Evolutionary conservation across 2,113 vertebrate species (phyloP).

Genomic region (Mesitornis unicolor): DNA sequence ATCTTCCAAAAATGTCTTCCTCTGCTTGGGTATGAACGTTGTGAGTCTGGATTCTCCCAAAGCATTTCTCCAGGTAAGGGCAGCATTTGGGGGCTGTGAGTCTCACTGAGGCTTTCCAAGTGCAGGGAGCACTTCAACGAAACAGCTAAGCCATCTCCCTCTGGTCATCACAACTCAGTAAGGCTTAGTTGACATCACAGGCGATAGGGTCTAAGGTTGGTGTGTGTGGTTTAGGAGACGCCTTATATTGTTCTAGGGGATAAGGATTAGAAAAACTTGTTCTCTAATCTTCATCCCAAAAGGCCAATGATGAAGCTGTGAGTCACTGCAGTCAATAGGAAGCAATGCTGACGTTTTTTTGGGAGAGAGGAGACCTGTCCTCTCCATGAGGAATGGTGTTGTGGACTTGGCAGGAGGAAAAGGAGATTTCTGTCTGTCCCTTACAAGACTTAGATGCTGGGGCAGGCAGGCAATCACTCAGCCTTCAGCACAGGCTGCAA

Average conservation of each 20-base stretch:
- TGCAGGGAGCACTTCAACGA: neutral
- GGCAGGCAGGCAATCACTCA: neutral
- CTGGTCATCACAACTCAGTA: neutral
- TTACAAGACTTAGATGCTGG: neutral
- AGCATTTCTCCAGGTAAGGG: neutral
- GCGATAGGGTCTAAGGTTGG: neutral
- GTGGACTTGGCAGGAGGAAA: rapidly evolving
- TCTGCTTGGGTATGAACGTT: neutral
- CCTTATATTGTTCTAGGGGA: neutral
- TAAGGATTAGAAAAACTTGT: neutral
- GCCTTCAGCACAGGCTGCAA: neutral
- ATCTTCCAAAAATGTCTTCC: neutral
- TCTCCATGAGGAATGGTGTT: rapidly evolving
- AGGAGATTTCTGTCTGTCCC: neutral
- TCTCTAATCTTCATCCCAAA: neutral
- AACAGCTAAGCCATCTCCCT: neutral
- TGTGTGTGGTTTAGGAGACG: neutral
- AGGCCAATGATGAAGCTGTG: neutral
- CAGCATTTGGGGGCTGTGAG: neutral
- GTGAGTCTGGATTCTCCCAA: neutral
- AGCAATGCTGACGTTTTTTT: neutral
- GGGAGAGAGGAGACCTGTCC: neutral
- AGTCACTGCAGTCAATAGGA: neutral
- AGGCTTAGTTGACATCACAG: neutral
- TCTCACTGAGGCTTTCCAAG: neutral